Evolutionary conservation across 2,888 invertebrate genomes (phyloP), one percentile per base, ranked within the genome.

Genomic region (Bellardia pandia): DNA sequence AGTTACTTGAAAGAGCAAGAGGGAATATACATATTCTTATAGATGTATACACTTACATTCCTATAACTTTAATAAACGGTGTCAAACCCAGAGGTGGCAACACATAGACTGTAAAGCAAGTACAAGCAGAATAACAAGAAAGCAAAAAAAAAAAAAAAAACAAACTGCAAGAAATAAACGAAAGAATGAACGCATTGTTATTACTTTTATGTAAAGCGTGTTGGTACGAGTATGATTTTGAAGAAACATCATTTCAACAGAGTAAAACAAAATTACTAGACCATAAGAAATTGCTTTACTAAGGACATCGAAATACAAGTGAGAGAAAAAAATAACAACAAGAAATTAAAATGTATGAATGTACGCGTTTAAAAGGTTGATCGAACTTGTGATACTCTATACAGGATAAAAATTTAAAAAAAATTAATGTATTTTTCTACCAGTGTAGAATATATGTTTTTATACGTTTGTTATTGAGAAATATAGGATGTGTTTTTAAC

Each of bases 21-120:
- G 16, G 51, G 45, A 69, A 74, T 30, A 53, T 14, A n/a, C 11
- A 30, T 56, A 37, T 45, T 77, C 30, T 51, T 53, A 53, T 42
- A 69, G 53, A 42, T 2, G 58, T 13, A 58, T 58, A 72, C 37
- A 48, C 16, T 51, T 78, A 60, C n/a, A 53, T 66, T 66, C 53
- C 66, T 48, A 60, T 69, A 75, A 69, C 66, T 80, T 74, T 64
- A 53, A 74, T 71, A 84, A 86, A 68, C 80, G 86, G 77, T 87
- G 86, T 85, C 86, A 87, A 85, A 81, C 74, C 66, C 86, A 87
- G 86, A 87, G 86, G 77, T 87, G 84, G 68, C 69, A 79, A 79
- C 74, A 82, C 53, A 82, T 69, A 79, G 74, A 78, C 74, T 56
- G 71, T 58, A 51, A 66, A 56, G 23, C 53, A 68, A 37, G 14